A percentile compares a stretch with the other conserved stretches of the same genome.
These are phyloP conservation scores for Lepidurus apus DNA, from an alignment of 1,140 invertebrate species.

Conservation along the genomic window DNA sequence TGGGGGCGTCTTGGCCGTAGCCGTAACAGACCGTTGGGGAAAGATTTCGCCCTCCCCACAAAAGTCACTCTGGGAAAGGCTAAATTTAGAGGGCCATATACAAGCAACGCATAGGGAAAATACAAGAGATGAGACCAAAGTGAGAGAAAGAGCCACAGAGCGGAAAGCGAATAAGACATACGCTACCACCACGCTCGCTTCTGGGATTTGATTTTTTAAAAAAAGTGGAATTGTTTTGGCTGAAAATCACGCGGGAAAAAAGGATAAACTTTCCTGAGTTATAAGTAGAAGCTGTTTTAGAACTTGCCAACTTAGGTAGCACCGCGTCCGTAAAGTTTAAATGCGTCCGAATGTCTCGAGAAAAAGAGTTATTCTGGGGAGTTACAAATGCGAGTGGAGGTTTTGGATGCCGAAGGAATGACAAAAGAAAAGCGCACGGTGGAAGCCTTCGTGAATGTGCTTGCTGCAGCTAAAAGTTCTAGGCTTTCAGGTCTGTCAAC, in stretches of 20 bases:
- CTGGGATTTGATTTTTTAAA: neutral
- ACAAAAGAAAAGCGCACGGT: constrained; percentile 3
- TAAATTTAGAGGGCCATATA: constrained; percentile 16
- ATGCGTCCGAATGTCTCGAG: neutral
- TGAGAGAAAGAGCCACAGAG: neutral
- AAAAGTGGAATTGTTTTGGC: neutral
- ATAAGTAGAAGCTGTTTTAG: constrained; percentile 7
- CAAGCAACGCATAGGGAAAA: neutral
- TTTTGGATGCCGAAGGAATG: constrained; percentile 1
- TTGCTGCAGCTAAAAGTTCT: constrained; percentile 17
- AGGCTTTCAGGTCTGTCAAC: constrained; percentile 18
- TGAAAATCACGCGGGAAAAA: neutral
- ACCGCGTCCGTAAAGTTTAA: constrained; percentile 5
- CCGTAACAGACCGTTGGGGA: neutral
- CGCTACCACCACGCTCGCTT: neutral
- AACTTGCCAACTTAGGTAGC: neutral
- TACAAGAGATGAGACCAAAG: neutral
- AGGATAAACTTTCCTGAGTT: neutral
- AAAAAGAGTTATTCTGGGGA: neutral
- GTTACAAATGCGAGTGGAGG: neutral
- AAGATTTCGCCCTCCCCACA: neutral
- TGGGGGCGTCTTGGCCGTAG: neutral
- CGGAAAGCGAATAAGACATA: neutral
- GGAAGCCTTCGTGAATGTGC: neutral
- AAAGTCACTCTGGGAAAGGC: neutral